A percentile compares a stretch with the other conserved stretches of the same genome.
Evolutionary conservation across 2,113 vertebrate species (phyloP).

Genomic region (Mola mola): DNA sequence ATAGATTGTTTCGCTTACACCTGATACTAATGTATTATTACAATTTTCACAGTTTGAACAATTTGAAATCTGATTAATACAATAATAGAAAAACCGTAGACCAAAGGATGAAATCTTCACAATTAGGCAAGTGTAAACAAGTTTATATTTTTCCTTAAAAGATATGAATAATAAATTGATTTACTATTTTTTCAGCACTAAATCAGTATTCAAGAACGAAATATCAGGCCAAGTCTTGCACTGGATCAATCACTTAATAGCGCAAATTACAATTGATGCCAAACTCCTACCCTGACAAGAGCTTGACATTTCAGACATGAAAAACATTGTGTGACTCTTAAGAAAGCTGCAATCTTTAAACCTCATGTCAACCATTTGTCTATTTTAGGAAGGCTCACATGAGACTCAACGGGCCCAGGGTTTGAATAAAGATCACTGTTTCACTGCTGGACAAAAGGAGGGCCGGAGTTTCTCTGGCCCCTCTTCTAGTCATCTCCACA

Average conservation of each 20-base stretch:
- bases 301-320: constrained; percentile 13
- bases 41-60: too few species aligned
- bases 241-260: not conserved
- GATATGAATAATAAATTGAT: too few species aligned
- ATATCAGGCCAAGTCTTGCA: too few species aligned
- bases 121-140: too few species aligned
- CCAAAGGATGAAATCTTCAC: too few species aligned
- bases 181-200: too few species aligned
- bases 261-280: not conserved
- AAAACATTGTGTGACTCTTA: not conserved
- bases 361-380: constrained; percentile 70
- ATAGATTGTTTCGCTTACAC: too few species aligned
- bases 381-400: constrained; percentile 79
- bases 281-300: not conserved
- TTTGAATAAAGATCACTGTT: constrained; percentile 77
- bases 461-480: constrained; percentile 56
- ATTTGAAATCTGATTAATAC: too few species aligned
- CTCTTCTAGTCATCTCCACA: constrained; percentile 71
- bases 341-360: constrained; percentile 50
- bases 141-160: too few species aligned
- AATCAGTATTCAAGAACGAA: too few species aligned
- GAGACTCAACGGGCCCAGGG: constrained; percentile 69
- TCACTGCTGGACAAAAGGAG: constrained; percentile 72
- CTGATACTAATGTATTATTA: too few species aligned
- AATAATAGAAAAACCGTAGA: too few species aligned